phyloP scores from a whole-genome alignment of 2,888 invertebrate species.

The Napeogenes inachia region DNA sequence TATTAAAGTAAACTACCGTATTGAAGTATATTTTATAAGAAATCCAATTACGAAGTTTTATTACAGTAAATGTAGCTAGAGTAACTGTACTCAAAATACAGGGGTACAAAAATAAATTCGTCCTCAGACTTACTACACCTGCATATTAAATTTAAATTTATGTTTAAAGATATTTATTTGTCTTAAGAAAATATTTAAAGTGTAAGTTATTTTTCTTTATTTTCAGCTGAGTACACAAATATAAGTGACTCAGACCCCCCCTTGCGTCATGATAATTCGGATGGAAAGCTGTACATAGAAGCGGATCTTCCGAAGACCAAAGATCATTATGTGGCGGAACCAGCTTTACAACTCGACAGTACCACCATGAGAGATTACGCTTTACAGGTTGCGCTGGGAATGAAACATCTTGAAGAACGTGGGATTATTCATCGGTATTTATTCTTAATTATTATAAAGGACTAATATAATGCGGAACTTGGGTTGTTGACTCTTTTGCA shows the following conservation, averaged over 20 bases:
- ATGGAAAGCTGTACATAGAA: slow-evolving; percentile 43
- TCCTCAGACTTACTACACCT: not conserved
- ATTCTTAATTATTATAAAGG: slow-evolving; percentile 2
- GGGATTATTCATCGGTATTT: slow-evolving; percentile 83
- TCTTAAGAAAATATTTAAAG: too few relatives aligned
- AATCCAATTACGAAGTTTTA: too few relatives aligned
- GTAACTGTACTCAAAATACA: not conserved
- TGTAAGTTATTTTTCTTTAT: not conserved
- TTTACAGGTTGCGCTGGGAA: slow-evolving; percentile 87
- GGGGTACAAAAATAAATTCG: not conserved
- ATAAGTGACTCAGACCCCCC: slow-evolving; percentile 67
- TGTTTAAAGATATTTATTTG: too few relatives aligned
- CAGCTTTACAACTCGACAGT: slow-evolving; percentile 60
- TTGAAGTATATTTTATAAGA: too few relatives aligned
- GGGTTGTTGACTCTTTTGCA: too few relatives aligned
- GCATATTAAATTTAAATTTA: too few relatives aligned
- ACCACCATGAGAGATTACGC: slow-evolving; percentile 82
- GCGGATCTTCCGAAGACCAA: slow-evolving; percentile 34
- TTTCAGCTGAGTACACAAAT: slow-evolving; percentile 76
- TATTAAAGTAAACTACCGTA: too few relatives aligned
- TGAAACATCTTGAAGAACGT: slow-evolving; percentile 84
- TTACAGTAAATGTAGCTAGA: too few relatives aligned
- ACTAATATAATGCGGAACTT: too few relatives aligned
- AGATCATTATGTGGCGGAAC: slow-evolving; percentile 68
- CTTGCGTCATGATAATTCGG: slow-evolving; percentile 38